A percentile compares a stretch with the other conserved stretches of the same genome.
Conservation (phyloP, 2,797 vertebrate species). For the Saguinus oedipus region DNA sequence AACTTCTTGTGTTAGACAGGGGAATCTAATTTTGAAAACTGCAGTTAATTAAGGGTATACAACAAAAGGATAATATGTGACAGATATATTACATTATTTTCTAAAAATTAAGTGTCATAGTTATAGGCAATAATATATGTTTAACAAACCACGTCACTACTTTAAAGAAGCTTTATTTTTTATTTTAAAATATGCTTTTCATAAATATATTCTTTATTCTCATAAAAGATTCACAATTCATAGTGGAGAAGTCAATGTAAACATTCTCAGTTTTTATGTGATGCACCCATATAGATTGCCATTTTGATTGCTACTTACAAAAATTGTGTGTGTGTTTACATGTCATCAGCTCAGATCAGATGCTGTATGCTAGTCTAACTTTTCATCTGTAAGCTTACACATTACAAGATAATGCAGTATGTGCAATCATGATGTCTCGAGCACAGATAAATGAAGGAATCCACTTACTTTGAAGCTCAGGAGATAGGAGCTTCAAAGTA, state of each 20-base stretch:
- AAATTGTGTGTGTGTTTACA: neutral
- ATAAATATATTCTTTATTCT: neutral
- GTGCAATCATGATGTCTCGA: neutral
- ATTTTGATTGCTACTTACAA: slow-evolving; percentile 30
- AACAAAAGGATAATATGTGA: neutral
- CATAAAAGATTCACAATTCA: neutral
- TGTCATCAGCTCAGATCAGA: slow-evolving; percentile 17
- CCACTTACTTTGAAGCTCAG: neutral
- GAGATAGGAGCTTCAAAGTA: neutral
- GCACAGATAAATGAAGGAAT: slow-evolving; percentile 21
- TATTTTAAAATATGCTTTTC: neutral
- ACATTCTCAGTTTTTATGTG: neutral
- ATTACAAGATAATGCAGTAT: neutral
- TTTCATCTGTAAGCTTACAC: neutral
- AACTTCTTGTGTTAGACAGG: neutral
- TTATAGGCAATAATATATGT: neutral
- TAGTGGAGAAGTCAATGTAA: neutral
- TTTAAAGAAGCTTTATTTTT: slow-evolving; percentile 1
- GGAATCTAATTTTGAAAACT: neutral
- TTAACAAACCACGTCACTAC: neutral
- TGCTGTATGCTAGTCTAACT: neutral
- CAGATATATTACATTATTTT: neutral
- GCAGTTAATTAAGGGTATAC: neutral
- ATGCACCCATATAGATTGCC: neutral
- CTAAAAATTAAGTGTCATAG: slow-evolving; percentile 8